Conservation (phyloP, 1,140 invertebrate species). For the Sipha flava region DNA sequence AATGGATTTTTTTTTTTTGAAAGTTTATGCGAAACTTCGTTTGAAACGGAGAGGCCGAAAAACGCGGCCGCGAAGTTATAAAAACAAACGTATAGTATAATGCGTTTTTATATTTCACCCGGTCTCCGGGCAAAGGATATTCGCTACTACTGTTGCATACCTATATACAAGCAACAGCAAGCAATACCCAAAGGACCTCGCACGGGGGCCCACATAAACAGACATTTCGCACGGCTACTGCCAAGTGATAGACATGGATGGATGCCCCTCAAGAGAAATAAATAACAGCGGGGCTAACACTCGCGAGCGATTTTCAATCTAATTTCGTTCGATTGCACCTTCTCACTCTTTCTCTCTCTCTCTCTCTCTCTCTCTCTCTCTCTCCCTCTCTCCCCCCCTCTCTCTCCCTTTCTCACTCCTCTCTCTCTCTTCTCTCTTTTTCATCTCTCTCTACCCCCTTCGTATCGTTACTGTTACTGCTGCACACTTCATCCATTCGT, state of each 20-base stretch:
- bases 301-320: neutral
- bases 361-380: no score
- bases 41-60: neutral
- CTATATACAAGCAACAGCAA: neutral
- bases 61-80: neutral
- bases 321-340: slow-evolving; percentile 17
- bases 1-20: neutral
- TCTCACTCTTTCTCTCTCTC: neutral
- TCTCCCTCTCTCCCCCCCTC: no score
- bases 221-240: slow-evolving; percentile 9
- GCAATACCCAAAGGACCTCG: neutral
- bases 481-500: no score
- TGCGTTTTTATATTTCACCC: neutral
- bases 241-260: slow-evolving; percentile 28
- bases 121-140: neutral
- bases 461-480: no score
- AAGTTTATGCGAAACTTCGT: neutral
- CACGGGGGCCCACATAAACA: neutral
- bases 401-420: no score
- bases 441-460: no score
- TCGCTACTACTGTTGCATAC: neutral
- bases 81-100: neutral
- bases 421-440: no score
- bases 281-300: neutral
- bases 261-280: slow-evolving; percentile 24